These are phyloP conservation scores for Hoplostethus atlanticus DNA, from an alignment of 2,797 vertebrate species.

Conservation along the genomic window DNA sequence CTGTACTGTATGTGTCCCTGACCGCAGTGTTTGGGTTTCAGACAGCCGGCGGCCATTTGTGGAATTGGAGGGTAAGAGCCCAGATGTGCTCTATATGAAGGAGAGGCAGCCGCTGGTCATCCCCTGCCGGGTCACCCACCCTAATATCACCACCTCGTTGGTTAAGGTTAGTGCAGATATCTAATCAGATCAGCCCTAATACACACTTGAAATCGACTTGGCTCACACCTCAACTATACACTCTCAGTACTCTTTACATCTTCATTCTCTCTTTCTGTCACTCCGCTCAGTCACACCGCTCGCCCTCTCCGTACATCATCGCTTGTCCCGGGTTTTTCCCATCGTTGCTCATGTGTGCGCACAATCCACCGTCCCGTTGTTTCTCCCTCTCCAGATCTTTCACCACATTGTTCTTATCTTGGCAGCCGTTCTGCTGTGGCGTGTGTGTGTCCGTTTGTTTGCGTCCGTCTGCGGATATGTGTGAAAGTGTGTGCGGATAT, in stretches of 20 bases:
- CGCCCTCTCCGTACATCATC: constrained; percentile 29
- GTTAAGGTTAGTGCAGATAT: constrained; percentile 87
- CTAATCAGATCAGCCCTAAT: background rate
- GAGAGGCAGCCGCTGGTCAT: constrained; percentile 88
- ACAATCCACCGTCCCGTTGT: constrained; percentile 29
- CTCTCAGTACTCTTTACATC: constrained; percentile 16
- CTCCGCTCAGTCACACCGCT: constrained; percentile 6
- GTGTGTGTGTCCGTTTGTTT: constrained; percentile 71
- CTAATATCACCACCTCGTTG: constrained; percentile 87
- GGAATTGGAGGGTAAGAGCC: constrained; percentile 84
- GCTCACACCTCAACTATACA: background rate
- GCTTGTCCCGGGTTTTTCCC: constrained; percentile 25
- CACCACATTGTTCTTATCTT: constrained; percentile 76
- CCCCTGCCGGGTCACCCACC: constrained; percentile 94
- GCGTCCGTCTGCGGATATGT: constrained; percentile 67
- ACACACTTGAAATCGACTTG: too few species aligned
- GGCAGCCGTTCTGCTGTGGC: constrained; percentile 60
- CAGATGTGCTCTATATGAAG: constrained; percentile 88
- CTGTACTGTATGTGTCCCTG: constrained; percentile 71
- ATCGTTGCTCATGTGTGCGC: constrained; percentile 30
- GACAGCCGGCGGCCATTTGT: constrained; percentile 92
- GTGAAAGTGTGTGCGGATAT: constrained; percentile 77
- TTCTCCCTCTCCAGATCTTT: constrained; percentile 61
- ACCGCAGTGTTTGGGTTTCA: constrained; percentile 86
- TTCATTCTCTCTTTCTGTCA: background rate